These are phyloP conservation scores for Drosophila affinis DNA, from an alignment of 2,888 invertebrate species.

Conservation along the genomic window DNA sequence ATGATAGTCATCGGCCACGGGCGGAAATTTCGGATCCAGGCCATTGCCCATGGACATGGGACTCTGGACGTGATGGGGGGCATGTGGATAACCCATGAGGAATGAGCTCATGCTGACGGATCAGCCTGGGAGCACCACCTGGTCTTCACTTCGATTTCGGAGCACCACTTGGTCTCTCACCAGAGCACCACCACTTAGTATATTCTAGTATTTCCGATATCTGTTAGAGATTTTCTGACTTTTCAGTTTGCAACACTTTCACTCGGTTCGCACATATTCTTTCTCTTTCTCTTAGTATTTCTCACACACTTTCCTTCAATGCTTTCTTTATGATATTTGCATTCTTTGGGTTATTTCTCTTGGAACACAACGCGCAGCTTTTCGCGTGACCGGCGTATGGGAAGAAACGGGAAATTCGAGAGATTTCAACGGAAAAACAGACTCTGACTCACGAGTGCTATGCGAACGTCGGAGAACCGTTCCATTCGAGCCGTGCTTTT, in stretches of 20 bases:
- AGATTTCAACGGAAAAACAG: constrained; percentile 30
- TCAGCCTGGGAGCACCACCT: constrained; percentile 12
- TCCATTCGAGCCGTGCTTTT: constrained; percentile 84
- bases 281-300: constrained; percentile 13
- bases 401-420: constrained; percentile 9
- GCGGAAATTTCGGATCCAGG: constrained; percentile 91
- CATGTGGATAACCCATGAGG: constrained; percentile 91
- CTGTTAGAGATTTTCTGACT: background rate
- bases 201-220: background rate
- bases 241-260: constrained; percentile 28
- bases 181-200: constrained; percentile 30
- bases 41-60: constrained; percentile 85
- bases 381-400: constrained; percentile 52
- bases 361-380: constrained; percentile 56
- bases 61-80: constrained; percentile 83
- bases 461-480: constrained; percentile 79
- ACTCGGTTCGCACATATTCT: constrained; percentile 38
- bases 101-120: constrained; percentile 93
- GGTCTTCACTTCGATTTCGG: background rate
- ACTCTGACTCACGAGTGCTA: constrained; percentile 60
- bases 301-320: constrained; percentile 8
- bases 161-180: constrained; percentile 8
- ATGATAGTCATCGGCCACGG: constrained; percentile 91
- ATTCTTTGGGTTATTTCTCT: constrained; percentile 15
- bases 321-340: constrained; percentile 16